Evolutionary conservation across 2,797 vertebrate genomes (phyloP).

Genomic region (Epinephelus coioides): DNA sequence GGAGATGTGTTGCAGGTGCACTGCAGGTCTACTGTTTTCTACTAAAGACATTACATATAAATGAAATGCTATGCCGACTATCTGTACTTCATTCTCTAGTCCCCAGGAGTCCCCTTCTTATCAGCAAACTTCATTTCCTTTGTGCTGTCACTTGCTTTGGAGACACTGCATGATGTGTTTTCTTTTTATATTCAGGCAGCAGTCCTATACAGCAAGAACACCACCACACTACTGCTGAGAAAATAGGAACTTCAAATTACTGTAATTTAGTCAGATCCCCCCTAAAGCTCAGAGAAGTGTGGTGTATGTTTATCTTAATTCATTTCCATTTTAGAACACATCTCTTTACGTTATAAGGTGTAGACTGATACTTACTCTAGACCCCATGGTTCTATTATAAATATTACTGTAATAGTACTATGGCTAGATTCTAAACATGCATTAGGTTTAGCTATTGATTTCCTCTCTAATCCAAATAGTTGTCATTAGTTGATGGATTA

Average conservation of each 20-base stretch:
- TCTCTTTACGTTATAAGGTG: not conserved
- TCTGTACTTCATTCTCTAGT: not conserved
- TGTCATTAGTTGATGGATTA: not conserved
- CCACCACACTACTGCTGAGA: not conserved
- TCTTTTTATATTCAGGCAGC: not conserved
- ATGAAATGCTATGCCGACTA: not conserved
- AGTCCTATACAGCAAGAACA: not conserved
- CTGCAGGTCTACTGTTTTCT: conserved; percentile 1
- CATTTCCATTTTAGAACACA: not conserved
- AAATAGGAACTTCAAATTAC: conserved; percentile 12
- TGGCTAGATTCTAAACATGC: not conserved
- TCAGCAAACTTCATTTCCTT: conserved; percentile 24
- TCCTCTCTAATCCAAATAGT: not conserved
- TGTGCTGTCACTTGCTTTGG: not conserved
- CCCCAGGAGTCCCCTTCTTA: conserved; percentile 4
- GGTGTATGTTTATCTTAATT: conserved; percentile 27
- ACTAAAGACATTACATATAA: conserved; percentile 2
- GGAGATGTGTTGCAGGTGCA: not conserved
- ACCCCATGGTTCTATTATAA: not conserved
- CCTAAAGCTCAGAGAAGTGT: not conserved
- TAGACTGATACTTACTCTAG: not conserved
- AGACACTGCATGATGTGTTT: not conserved
- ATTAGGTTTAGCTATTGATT: not conserved
- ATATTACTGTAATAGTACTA: not conserved
- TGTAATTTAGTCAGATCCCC: conserved; percentile 17